Evolutionary conservation across 1,140 invertebrate species (phyloP), one percentile per base, ranked within the genome.

Genomic region (Orius laevigatus): DNA sequence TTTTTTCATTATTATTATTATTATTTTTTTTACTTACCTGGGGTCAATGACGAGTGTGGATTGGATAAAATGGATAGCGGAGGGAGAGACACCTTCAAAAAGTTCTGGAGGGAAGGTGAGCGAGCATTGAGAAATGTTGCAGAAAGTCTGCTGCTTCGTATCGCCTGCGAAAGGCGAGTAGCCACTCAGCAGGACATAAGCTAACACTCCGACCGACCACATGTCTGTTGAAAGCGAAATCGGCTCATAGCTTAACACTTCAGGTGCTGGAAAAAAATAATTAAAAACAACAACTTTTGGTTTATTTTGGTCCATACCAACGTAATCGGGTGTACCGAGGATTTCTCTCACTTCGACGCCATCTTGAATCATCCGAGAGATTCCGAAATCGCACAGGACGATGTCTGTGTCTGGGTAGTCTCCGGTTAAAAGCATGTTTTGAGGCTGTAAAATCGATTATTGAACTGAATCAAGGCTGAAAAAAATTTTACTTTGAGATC

Each of bases 321-420:
- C 86, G 74, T 92, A 93, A 66, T 92, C 88, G 42, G 86, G 85
- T 10, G 89, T 92, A 63, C 91, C 91, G 51, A 92, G 71, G 61
- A 95, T 91, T 69, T 94, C 91, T 53, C 89, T 71, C 50, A 95
- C 84, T 63, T 93, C 88, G 49, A 84, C 79, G 32, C 85, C 87
- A 40, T 83, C 76, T 62, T 83, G 79, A 58, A 95, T 82, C 51
- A 87, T 75, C 52, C 90, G 78, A 42, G 90, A 92, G 59, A 95
- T 91, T 32, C 91, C 90, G 61, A 96, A 92, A 68, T 96, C 91
- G 67, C 91, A 96, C 46, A 96, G 73, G 65, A 93, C 88, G 19
- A 94, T 77, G 61, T 83, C 76, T 57, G 75, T 76, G 54, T 77
- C 68, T 12, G 78, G 78, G 59, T 75, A 76, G 33, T 70, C 65